Evolutionary conservation across 2,113 vertebrate species (phyloP), one percentile per base, ranked within the genome.

Genomic region (Glaucomys volans): DNA sequence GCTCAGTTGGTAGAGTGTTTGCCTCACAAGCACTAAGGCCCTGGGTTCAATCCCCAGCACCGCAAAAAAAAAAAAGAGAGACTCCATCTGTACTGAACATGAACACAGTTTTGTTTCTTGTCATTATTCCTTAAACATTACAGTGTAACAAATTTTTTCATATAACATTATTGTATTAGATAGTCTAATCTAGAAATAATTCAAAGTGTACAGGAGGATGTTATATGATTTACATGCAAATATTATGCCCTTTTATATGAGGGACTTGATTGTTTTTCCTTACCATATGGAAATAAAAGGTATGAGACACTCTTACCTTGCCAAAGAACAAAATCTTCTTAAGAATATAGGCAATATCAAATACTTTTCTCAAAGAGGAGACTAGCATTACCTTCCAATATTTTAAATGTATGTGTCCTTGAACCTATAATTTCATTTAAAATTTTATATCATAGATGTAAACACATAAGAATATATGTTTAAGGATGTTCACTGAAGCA

Each of bases 311-410:
- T 64, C 28, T 67, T 80, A 74, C 57, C 42, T 94, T 97, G 57
- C 81, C 89, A 92, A 80, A 84, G 26, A 95, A 59, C 57, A 95
- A 87, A 90, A 80, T 87, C 54, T 92, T 20, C 54, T 47, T 90
- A 67, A 90, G 71, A 32, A 1, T 26, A 87, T 72, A 95, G 32
- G 47, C 40, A 66, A 50, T 90, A 26, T 26, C 26, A 62, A 62
- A 62, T 62, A 62, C 24, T 62, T 9, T 24, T 62, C 8, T 40
- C 62, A 44, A 96, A 69, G 44, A 79, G 20, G 47, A 35, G 6
- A 67, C 87, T 67, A 50, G 52, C 66, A 62, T 35, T 67, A 30
- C 82, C 69, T 86, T 82, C 62, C 54, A 62, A 3, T 92, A 83
- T 94, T 83, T 96, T 80, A 92, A 95, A 69, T 75, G 26, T 81